Conservation (phyloP, 2,797 vertebrate species). For the Acipenser oxyrinchus region DNA sequence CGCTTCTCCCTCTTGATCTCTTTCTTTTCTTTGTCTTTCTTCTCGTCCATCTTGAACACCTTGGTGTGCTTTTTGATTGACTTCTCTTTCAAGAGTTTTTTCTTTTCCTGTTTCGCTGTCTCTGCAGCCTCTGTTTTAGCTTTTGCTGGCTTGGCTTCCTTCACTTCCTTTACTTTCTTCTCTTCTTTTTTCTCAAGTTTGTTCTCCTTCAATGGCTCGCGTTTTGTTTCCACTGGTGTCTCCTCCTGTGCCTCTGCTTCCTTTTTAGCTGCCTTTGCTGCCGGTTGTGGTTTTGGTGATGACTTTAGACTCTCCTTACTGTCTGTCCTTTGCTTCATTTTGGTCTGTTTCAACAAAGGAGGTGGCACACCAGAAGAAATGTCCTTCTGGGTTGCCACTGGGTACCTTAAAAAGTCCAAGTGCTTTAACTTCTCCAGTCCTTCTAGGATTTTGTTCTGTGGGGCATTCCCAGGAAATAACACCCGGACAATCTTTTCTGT, state of each 20-base stretch:
- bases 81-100: slow-evolving; percentile 82
- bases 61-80: slow-evolving; percentile 78
- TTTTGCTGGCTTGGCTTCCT: slow-evolving; percentile 79
- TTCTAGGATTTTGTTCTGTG: slow-evolving; percentile 98
- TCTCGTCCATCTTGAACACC: slow-evolving; percentile 83
- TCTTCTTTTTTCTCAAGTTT: slow-evolving; percentile 74
- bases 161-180: slow-evolving; percentile 74
- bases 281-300: slow-evolving; percentile 67
- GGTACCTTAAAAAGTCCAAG: slow-evolving; percentile 88
- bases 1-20: slow-evolving; percentile 84
- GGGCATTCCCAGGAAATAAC: slow-evolving; percentile 94
- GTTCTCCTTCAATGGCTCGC: slow-evolving; percentile 72
- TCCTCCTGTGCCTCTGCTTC: slow-evolving; percentile 70
- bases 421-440: slow-evolving; percentile 94
- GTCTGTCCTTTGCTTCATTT: slow-evolving; percentile 88
- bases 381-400: slow-evolving; percentile 91
- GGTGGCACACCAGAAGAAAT: slow-evolving; percentile 72
- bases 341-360: slow-evolving; percentile 81
- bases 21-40: slow-evolving; percentile 96
- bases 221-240: slow-evolving; percentile 61
- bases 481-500: slow-evolving; percentile 93
- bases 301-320: slow-evolving; percentile 97
- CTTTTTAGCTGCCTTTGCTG: slow-evolving; percentile 73
- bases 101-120: slow-evolving; percentile 78
- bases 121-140: slow-evolving; percentile 66